phyloP scores from a whole-genome alignment of 2,888 invertebrate genomes.

The Dynastes grantii region DNA sequence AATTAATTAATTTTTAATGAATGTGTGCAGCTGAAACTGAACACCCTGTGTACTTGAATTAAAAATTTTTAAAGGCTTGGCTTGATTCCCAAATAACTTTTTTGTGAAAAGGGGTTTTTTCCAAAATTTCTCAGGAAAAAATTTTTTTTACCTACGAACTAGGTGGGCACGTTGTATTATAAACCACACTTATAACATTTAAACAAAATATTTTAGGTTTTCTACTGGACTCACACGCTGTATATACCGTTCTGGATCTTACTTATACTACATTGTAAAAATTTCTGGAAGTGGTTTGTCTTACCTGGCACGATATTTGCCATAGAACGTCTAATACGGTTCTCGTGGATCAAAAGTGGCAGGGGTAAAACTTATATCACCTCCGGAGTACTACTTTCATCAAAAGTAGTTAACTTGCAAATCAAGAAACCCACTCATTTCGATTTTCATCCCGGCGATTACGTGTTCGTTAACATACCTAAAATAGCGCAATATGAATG shows the following conservation, averaged over 20 bases:
- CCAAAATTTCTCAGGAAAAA: too few relatives aligned
- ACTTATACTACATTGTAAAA: slow-evolving; percentile 89
- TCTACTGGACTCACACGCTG: slow-evolving; percentile 94
- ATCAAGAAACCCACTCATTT: slow-evolving; percentile 90
- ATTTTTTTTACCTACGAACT: too few relatives aligned
- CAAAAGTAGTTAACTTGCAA: slow-evolving; percentile 92
- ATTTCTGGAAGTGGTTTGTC: slow-evolving; percentile 97
- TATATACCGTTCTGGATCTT: slow-evolving; percentile 92
- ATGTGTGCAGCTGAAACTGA: too few relatives aligned
- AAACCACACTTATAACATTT: too few relatives aligned
- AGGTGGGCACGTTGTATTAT: too few relatives aligned
- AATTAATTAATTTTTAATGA: too few relatives aligned
- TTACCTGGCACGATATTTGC: slow-evolving; percentile 85
- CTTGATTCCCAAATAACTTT: too few relatives aligned
- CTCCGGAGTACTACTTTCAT: slow-evolving; percentile 89
- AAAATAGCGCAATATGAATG: slow-evolving; percentile 94
- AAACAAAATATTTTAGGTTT: slow-evolving; percentile 74
- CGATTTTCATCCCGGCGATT: slow-evolving; percentile 93
- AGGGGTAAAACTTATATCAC: slow-evolving; percentile 92
- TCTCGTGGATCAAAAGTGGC: slow-evolving; percentile 78
- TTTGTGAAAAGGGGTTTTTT: too few relatives aligned
- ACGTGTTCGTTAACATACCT: slow-evolving; percentile 94
- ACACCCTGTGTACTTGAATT: too few relatives aligned
- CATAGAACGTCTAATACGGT: slow-evolving; percentile 81
- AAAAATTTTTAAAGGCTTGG: too few relatives aligned